phyloP scores from a whole-genome alignment of 2,888 invertebrate species.

The Glyphotaelius pellucidus region DNA sequence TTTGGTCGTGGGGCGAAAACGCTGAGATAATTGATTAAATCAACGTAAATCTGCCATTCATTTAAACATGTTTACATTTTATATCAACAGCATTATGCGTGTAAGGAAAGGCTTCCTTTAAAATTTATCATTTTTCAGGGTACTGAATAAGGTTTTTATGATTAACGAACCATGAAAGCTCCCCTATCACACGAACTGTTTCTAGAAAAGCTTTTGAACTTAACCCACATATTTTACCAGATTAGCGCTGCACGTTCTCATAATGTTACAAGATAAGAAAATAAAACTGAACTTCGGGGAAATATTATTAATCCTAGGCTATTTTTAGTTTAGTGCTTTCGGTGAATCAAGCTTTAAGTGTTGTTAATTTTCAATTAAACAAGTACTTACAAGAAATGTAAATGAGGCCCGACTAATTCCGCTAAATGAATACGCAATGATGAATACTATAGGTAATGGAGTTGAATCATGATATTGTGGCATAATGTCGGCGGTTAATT shows the following conservation, averaged over 20 bases:
- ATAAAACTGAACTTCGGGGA: not conserved
- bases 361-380: not conserved
- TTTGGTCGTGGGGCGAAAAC: not conserved
- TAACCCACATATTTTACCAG: not conserved
- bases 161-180: not conserved
- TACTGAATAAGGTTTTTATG: not conserved
- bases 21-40: constrained; percentile 15
- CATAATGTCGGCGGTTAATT: constrained; percentile 45
- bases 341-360: not conserved
- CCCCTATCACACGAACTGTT: not conserved
- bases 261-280: not conserved
- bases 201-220: not conserved
- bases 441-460: constrained; percentile 14
- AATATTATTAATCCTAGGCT: not conserved
- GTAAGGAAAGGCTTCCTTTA: not conserved
- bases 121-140: not conserved
- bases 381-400: not conserved
- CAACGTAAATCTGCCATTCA: not conserved
- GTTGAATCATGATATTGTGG: constrained; percentile 39
- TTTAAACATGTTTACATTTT: not conserved
- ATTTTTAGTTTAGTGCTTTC: not conserved
- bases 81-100: not conserved
- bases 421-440: constrained; percentile 28
- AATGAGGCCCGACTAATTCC: constrained; percentile 11
- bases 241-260: not conserved